Evolutionary conservation across 1,140 invertebrate species (phyloP), one percentile per base, ranked within the genome.

Genomic region (Notospermus geniculatus): DNA sequence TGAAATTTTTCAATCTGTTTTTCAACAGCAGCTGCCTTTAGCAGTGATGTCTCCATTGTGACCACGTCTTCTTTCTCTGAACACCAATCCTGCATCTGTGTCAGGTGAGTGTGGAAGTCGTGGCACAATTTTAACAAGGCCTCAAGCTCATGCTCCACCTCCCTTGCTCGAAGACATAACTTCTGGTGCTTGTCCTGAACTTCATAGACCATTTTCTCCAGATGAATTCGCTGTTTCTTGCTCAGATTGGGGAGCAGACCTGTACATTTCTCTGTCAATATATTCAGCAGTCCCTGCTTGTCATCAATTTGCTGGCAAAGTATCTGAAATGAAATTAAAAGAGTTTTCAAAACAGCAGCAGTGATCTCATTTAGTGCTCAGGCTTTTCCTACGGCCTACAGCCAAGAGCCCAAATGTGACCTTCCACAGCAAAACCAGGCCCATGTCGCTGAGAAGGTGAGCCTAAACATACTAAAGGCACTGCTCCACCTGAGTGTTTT

Each of bases 191-290:
- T 73, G 11, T 70, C 66, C 39, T 69, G 71, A 2, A 82, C 64
- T 41, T 65, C 57, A 25, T 88, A 87, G 0, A 93, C 82, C 28
- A 89, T 86, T 0, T 85, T 83, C 17, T 87, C 85, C 0, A 95
- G 77, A 71, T 89, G 86, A 29, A 87, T 88, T 68, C 90, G 88
- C 74, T 93, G 83, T 50, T 71, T 89, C 0, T 83, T 85, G 74
- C 95, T 91, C n/a, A 95, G 75, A 77, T 95, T 92, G 63, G 88
- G 86, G 71, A 90, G 86, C 82, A 96, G 89, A 57, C 89, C 90
- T 45, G 88, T 86, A 2, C 94, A 86, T 52, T 91, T 88, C 75
- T 91, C 91, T 66, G 90, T 88, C 9, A 95, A 78, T 2, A 89
- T 89, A 64, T 92, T 89, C 41, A 92, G 87, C 5, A 92, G 83